Evolutionary conservation across 2,113 vertebrate genomes (phyloP), one percentile per base, ranked within the genome.

Genomic region (Nyctibius bracteatus): DNA sequence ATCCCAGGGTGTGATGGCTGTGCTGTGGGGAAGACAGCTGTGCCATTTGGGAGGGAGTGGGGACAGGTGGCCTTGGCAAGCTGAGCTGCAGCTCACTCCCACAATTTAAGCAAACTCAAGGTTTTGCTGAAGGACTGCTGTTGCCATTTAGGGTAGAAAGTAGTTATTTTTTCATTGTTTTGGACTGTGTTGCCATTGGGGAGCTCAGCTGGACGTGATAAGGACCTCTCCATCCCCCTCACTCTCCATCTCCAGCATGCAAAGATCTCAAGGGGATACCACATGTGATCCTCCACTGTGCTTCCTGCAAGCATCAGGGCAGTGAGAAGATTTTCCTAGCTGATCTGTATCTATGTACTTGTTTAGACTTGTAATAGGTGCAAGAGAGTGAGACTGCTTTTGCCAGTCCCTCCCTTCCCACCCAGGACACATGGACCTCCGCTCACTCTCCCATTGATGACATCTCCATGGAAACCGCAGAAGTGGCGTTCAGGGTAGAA

Each of bases 1-100:
- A 0, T 54, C 10, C 54, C 0, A 0, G 30, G 30, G 15, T 6
- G 5, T 0, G 0, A 24, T 35, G 52, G 79, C 62, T 12, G 3
- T 9, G 57, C 46, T 39, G 17, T 8, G 7, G 33, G 16, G 10
- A 55, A 5, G 20, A n/a, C 16, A 6, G 47, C 25, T 0, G 0
- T 3, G 8, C 11, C 2, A 1, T 14, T 47, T 0, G 0, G 49
- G 39, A 58, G 49, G 57, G 46, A 81, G 27, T 11, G 3, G 46
- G 72, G 61, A 46, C 39, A 46, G 22, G 39, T 41, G 19, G 51
- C 37, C 46, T 77, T 14, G 6, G 5, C 0, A 2, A 78, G 57
- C 30, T 0, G 0, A 74, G 39, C 10, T 70, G 46, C 28, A 25
- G 25, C 27, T 88, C 21, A 4, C 51, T 62, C 13, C 23, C 30